Conservation (phyloP, 2,888 invertebrate species). For the Xestobium rufovillosum region DNA sequence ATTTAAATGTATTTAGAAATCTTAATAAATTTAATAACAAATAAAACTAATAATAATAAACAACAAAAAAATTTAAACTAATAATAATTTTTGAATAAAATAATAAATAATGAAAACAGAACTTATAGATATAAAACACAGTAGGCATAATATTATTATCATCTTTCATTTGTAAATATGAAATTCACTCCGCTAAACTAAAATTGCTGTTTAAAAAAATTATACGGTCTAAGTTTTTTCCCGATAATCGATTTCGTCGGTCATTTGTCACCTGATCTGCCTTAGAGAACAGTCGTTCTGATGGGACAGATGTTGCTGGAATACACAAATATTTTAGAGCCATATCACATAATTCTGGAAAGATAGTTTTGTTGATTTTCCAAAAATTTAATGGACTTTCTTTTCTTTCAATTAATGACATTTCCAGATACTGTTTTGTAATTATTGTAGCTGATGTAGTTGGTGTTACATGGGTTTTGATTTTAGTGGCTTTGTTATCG, state of each 20-base stretch:
- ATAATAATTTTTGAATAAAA: too few species aligned
- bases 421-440: slow-evolving; percentile 19
- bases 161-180: too few species aligned
- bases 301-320: slow-evolving; percentile 26
- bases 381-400: slow-evolving; percentile 23
- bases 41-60: too few species aligned
- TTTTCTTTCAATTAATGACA: slow-evolving; percentile 14
- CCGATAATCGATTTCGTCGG: slow-evolving; percentile 20
- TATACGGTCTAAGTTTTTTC: slow-evolving; percentile 22
- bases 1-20: too few species aligned
- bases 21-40: too few species aligned
- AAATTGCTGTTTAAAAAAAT: slow-evolving; percentile 21
- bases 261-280: slow-evolving; percentile 23
- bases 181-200: too few species aligned
- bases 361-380: slow-evolving; percentile 18
- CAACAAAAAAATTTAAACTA: too few species aligned
- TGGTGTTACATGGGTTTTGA: slow-evolving; percentile 11
- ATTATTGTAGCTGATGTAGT: slow-evolving; percentile 10
- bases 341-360: slow-evolving; percentile 24
- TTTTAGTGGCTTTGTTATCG: slow-evolving; percentile 14
- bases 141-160: too few species aligned
- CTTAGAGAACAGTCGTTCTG: slow-evolving; percentile 27
- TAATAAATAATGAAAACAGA: too few species aligned
- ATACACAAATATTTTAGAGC: slow-evolving; percentile 21
- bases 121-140: too few species aligned